These are phyloP conservation scores for Propithecus perrieri DNA, from an alignment of 2,797 vertebrate genomes.

Conservation along the genomic window DNA sequence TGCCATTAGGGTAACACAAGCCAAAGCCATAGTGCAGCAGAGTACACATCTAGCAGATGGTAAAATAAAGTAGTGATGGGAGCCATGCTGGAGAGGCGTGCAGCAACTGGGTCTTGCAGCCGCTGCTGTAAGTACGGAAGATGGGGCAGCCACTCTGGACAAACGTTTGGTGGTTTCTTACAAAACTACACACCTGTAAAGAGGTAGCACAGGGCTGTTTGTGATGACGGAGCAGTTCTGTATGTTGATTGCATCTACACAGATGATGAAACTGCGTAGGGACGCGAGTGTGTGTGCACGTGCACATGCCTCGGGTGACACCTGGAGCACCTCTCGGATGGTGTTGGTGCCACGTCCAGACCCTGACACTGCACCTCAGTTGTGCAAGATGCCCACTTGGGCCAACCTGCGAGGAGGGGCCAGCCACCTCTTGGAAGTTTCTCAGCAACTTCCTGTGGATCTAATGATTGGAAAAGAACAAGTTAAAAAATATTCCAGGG, in stretches of 20 bases:
- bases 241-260: not conserved
- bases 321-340: not conserved
- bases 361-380: not conserved
- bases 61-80: not conserved
- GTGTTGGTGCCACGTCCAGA: fast-evolving
- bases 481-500: not conserved
- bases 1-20: not conserved
- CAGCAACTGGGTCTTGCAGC: not conserved
- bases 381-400: not conserved
- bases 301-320: not conserved
- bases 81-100: not conserved
- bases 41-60: not conserved
- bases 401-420: not conserved
- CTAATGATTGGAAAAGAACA: not conserved
- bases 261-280: not conserved
- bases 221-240: not conserved
- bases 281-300: fast-evolving
- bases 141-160: not conserved
- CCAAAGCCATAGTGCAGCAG: not conserved
- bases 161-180: not conserved
- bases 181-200: not conserved
- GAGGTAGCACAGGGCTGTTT: not conserved
- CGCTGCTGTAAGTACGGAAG: not conserved
- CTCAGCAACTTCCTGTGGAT: not conserved
- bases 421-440: not conserved